A percentile compares a stretch with the other conserved stretches of the same genome.
These are phyloP conservation scores for Drosophila kuntzei DNA, from an alignment of 2,888 invertebrate genomes.

Conservation along the genomic window DNA sequence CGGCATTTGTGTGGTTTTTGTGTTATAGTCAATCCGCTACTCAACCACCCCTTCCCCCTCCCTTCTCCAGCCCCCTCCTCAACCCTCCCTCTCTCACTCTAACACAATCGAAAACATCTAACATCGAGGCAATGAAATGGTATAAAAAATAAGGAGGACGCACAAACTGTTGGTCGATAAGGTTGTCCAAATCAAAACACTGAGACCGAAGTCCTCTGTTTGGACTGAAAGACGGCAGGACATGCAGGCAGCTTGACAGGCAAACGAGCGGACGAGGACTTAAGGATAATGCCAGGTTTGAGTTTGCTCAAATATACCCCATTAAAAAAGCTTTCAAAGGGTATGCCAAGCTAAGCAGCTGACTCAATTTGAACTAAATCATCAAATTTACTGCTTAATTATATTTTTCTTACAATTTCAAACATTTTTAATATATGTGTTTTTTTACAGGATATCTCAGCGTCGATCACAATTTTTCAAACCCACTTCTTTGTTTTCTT, in stretches of 20 bases:
- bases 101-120: constrained; percentile 35
- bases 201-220: constrained; percentile 52
- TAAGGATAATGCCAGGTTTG: constrained; percentile 48
- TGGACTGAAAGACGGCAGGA: constrained; percentile 30
- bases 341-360: background rate
- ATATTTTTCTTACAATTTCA: too few relatives aligned
- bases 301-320: constrained; percentile 49
- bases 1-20: constrained; percentile 51
- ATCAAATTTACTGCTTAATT: too few relatives aligned
- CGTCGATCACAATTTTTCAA: background rate
- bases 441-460: constrained; percentile 10
- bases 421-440: background rate
- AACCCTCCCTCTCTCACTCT: background rate
- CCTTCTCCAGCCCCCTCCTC: background rate
- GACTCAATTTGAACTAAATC: too few relatives aligned
- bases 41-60: background rate
- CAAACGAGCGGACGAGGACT: constrained; percentile 42
- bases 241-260: constrained; percentile 37
- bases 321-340: background rate
- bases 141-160: constrained; percentile 28
- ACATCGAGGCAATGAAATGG: constrained; percentile 39
- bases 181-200: constrained; percentile 77
- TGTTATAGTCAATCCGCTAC: constrained; percentile 11
- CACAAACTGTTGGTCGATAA: constrained; percentile 72
- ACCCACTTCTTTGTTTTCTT: constrained; percentile 17